Conservation (phyloP, 2,797 vertebrate species). For the Pseudotriccus pelzelni region DNA sequence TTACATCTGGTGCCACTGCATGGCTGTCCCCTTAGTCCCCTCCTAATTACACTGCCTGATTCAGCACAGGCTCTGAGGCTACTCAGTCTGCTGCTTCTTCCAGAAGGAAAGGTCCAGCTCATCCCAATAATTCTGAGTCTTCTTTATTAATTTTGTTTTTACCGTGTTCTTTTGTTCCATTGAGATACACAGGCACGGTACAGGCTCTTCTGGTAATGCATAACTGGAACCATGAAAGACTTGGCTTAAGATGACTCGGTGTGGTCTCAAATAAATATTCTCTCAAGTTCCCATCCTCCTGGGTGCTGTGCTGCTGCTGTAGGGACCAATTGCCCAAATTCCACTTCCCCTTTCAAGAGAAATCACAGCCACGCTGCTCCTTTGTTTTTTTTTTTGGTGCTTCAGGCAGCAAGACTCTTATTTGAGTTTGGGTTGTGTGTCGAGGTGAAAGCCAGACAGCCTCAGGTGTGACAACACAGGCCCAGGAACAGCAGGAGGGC, state of each 20-base stretch:
- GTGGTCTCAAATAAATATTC: neutral
- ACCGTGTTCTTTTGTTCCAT: neutral
- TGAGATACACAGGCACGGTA: neutral
- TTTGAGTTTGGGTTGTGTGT: neutral
- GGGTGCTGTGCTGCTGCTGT: neutral
- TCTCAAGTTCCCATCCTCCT: neutral
- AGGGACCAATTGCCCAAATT: neutral
- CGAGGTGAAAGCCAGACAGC: neutral
- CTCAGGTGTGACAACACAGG: neutral
- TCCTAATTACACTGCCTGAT: neutral
- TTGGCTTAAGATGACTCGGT: neutral
- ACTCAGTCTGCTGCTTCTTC: neutral
- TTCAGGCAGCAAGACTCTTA: neutral
- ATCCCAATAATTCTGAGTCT: neutral
- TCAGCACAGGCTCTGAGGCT: neutral
- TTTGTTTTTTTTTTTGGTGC: too few relatives aligned
- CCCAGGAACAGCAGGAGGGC: neutral
- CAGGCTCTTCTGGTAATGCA: neutral
- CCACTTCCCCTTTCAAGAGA: neutral
- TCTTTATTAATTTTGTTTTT: neutral
- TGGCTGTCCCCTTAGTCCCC: neutral
- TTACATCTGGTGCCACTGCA: neutral
- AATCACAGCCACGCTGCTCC: neutral
- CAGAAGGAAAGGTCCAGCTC: neutral
- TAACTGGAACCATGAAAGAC: neutral